A percentile compares a stretch with the other conserved stretches of the same genome.
These are phyloP conservation scores for Phrynocephalus forsythii DNA, from an alignment of 2,797 vertebrate species.

Conservation along the genomic window DNA sequence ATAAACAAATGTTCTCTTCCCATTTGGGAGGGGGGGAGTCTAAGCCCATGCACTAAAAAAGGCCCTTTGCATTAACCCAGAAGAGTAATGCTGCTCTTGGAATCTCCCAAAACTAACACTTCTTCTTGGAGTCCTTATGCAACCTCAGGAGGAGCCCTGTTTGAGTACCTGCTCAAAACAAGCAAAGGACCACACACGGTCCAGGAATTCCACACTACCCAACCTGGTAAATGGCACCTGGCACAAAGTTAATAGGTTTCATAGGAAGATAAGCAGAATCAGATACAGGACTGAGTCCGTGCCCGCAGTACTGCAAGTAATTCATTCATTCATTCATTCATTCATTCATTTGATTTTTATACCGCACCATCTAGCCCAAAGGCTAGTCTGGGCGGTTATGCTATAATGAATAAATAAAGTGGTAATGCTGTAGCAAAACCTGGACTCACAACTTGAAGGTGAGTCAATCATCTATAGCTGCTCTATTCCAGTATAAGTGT, in stretches of 20 bases:
- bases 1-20: not conserved
- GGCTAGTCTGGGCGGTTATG: too few relatives aligned
- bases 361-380: too few relatives aligned
- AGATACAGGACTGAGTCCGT: not conserved
- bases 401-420: too few relatives aligned
- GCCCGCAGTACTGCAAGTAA: not conserved
- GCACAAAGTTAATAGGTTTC: not conserved
- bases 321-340: too few relatives aligned
- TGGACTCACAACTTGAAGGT: not conserved
- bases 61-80: not conserved
- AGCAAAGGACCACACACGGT: not conserved
- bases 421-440: not conserved
- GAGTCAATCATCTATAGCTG: not conserved
- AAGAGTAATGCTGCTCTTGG: not conserved
- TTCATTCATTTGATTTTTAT: too few relatives aligned
- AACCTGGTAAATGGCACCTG: too few relatives aligned
- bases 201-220: not conserved
- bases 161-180: not conserved
- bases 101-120: not conserved
- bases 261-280: not conserved
- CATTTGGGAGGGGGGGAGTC: not conserved
- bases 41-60: not conserved
- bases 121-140: not conserved
- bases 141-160: not conserved
- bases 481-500: constrained; percentile 4